A percentile compares a stretch with the other conserved stretches of the same genome.
Evolutionary conservation across 2,113 vertebrate genomes (phyloP).

Genomic region (Fregetta grallaria): DNA sequence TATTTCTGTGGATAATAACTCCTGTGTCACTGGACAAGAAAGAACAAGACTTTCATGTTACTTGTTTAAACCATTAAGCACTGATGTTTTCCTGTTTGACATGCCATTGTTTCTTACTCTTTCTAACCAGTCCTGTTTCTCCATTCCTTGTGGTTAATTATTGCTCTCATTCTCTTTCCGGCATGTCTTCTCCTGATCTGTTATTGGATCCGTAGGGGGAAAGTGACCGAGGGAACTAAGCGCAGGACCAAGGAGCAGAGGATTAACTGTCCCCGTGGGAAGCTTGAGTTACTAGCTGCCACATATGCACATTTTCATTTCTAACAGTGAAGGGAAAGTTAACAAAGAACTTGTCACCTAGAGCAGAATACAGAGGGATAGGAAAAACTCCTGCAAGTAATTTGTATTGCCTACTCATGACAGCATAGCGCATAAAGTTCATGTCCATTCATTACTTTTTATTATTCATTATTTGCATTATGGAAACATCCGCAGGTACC

Average conservation of each 20-base stretch:
- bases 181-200: constrained; percentile 41
- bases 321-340: constrained; percentile 68
- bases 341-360: constrained; percentile 83
- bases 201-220: constrained; percentile 56
- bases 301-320: constrained; percentile 39
- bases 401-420: constrained; percentile 9
- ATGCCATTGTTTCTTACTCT: constrained; percentile 61
- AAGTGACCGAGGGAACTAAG: constrained; percentile 62
- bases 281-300: constrained; percentile 81
- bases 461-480: constrained; percentile 19
- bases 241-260: constrained; percentile 74
- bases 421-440: not conserved
- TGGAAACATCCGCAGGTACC: not conserved
- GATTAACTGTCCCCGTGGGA: constrained; percentile 78
- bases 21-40: not conserved
- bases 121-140: constrained; percentile 70
- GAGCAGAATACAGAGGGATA: constrained; percentile 67
- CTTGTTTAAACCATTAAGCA: constrained; percentile 60
- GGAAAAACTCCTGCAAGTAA: constrained; percentile 8
- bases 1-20: constrained; percentile 12
- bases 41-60: constrained; percentile 41
- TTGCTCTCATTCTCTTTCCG: constrained; percentile 4
- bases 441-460: constrained; percentile 35
- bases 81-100: constrained; percentile 75
- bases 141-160: constrained; percentile 69